A percentile compares a stretch with the other conserved stretches of the same genome.
These are phyloP conservation scores for Pheosia gnoma DNA, from an alignment of 2,888 invertebrate species.

Conservation along the genomic window DNA sequence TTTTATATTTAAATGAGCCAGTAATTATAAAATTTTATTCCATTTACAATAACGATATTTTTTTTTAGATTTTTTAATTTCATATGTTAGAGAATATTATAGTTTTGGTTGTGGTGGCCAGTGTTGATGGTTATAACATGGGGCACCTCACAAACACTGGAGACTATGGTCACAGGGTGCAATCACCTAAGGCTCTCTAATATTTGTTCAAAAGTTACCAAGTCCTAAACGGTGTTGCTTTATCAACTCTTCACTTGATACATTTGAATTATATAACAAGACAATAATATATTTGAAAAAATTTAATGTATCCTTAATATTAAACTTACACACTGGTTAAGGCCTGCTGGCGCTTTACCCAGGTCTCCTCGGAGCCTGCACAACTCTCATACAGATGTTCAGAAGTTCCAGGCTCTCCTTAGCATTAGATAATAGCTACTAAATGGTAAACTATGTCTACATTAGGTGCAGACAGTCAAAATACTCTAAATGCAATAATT, in stretches of 20 bases:
- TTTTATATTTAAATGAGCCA: conserved; percentile 77
- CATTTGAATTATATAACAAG: conserved; percentile 84
- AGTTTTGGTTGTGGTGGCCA: conserved; percentile 42
- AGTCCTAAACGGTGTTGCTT: conserved; percentile 67
- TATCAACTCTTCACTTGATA: conserved; percentile 73
- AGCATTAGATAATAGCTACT: conserved; percentile 57
- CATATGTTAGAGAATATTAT: conserved; percentile 66
- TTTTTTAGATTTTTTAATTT: conserved; percentile 65
- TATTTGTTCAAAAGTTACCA: conserved; percentile 70
- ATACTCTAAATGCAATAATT: conserved; percentile 37
- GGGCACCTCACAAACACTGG: conserved; percentile 43
- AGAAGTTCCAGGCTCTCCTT: conserved; percentile 62
- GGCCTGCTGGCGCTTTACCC: conserved; percentile 69
- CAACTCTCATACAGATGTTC: conserved; percentile 64
- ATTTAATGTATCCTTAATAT: conserved; percentile 82
- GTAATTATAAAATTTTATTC: conserved; percentile 78
- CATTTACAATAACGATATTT: conserved; percentile 81
- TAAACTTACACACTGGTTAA: conserved; percentile 81
- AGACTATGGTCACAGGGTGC: conserved; percentile 68
- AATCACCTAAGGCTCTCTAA: conserved; percentile 78
- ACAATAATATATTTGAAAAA: conserved; percentile 84
- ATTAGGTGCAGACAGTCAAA: conserved; percentile 69
- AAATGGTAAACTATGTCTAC: conserved; percentile 62
- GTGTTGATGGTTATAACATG: conserved; percentile 43
- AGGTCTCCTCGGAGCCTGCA: conserved; percentile 62